phyloP scores from a whole-genome alignment of 2,888 invertebrate species.

The Hydrotaea cyrtoneurina region DNA sequence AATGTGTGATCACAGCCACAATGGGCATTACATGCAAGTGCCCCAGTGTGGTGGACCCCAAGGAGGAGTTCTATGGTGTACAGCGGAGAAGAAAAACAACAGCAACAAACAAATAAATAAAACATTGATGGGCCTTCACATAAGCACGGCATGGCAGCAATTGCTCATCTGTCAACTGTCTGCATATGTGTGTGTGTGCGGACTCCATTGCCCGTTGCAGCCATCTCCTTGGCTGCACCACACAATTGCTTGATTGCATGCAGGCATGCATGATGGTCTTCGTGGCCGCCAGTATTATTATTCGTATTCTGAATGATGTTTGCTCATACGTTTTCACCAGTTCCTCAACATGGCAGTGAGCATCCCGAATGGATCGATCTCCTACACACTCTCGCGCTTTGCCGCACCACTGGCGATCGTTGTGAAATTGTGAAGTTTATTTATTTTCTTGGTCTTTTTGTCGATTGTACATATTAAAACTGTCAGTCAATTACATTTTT shows the following conservation, averaged over 20 bases:
- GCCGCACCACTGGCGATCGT: constrained; percentile 52
- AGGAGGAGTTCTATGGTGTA: not conserved
- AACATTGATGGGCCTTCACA: constrained; percentile 61
- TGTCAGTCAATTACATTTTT: constrained; percentile 65
- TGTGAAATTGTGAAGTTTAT: not conserved
- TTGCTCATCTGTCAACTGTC: constrained; percentile 77
- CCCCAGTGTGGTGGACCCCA: not conserved
- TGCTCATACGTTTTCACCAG: constrained; percentile 25
- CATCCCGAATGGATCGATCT: constrained; percentile 38
- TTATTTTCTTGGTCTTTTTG: constrained; percentile 45
- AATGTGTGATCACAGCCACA: constrained; percentile 56
- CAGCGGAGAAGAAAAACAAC: constrained; percentile 36
- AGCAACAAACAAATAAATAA: constrained; percentile 53
- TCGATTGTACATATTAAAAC: constrained; percentile 64
- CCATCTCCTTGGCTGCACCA: constrained; percentile 38
- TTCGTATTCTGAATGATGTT: not conserved
- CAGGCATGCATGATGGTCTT: constrained; percentile 51
- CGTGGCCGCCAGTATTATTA: constrained; percentile 7
- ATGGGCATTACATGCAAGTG: constrained; percentile 35
- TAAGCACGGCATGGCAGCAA: constrained; percentile 76
- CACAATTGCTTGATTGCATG: constrained; percentile 47
- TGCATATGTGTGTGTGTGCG: constrained; percentile 47
- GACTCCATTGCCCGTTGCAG: constrained; percentile 41
- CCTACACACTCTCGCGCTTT: constrained; percentile 50
- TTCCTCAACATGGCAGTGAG: constrained; percentile 15